These are phyloP conservation scores for Dinoponera quadriceps DNA, from an alignment of 1,140 invertebrate genomes.

Conservation along the genomic window DNA sequence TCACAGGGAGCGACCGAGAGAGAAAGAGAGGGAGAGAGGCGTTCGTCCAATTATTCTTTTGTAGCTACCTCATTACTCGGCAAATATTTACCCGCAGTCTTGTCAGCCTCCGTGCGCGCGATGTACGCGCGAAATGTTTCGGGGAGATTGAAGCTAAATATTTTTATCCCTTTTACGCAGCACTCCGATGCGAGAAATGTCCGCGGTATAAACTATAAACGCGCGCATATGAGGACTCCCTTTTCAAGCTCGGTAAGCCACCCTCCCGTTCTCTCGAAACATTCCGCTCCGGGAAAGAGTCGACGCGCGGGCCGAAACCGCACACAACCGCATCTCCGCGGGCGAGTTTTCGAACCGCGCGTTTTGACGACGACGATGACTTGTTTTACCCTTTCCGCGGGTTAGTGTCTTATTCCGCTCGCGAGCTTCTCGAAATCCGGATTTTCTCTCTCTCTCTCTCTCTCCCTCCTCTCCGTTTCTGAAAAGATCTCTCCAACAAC, in stretches of 20 bases:
- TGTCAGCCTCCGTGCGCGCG: too few species aligned
- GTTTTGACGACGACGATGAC: constrained; percentile 36
- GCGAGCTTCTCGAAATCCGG: constrained; percentile 38
- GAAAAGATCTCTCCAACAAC: constrained; percentile 38
- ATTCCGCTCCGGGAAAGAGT: constrained; percentile 37
- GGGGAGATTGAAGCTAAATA: not conserved
- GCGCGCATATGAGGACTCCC: not conserved
- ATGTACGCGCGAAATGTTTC: not conserved
- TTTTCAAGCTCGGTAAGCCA: not conserved
- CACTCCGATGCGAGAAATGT: not conserved
- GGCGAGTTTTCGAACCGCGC: constrained; percentile 22
- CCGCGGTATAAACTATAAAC: constrained; percentile 33
- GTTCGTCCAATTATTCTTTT: constrained; percentile 17
- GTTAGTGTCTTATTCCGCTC: constrained; percentile 38
- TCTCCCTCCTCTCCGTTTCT: not conserved
- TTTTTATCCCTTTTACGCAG: constrained; percentile 26
- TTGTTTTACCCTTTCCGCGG: constrained; percentile 31
- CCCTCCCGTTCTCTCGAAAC: constrained; percentile 17
- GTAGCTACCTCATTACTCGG: constrained; percentile 13
- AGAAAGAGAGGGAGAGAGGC: not conserved
- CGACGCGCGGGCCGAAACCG: constrained; percentile 10
- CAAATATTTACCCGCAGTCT: not conserved
- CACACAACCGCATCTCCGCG: constrained; percentile 10
- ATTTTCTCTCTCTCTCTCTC: not conserved
- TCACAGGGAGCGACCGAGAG: too few species aligned